A percentile compares a stretch with the other conserved stretches of the same genome.
Evolutionary conservation across 2,113 vertebrate species (phyloP).

Genomic region (mouse (Mus musculus)): DNA sequence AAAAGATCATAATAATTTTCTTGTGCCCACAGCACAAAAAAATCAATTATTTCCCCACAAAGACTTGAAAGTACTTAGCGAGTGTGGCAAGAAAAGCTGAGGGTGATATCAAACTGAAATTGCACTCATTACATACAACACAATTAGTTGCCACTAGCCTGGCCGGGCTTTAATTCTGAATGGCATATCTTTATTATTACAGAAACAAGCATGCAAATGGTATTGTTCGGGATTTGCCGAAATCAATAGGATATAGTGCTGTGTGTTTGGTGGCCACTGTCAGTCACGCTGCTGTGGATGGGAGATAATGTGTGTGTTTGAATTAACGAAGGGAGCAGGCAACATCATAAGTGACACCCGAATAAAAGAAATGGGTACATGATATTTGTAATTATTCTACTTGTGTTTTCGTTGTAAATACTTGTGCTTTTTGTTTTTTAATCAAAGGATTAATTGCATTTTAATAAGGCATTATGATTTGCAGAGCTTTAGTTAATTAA

Average conservation of each 20-base stretch:
- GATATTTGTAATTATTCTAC: slow-evolving; percentile 99
- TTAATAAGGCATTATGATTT: slow-evolving; percentile 99
- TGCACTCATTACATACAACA: slow-evolving; percentile 99
- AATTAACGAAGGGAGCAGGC: slow-evolving; percentile 99
- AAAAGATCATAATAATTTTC: slow-evolving; percentile 99
- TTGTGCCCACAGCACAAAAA: slow-evolving; percentile 99
- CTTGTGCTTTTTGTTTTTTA: slow-evolving; percentile 99
- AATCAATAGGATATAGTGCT: slow-evolving; percentile 99
- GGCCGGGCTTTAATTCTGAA: slow-evolving; percentile 99
- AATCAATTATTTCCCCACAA: slow-evolving; percentile 99
- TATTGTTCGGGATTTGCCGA: slow-evolving; percentile 99
- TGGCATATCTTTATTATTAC: slow-evolving; percentile 99
- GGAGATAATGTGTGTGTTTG: slow-evolving; percentile 99
- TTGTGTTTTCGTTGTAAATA: slow-evolving; percentile 99
- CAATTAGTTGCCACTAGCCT: slow-evolving; percentile 99
- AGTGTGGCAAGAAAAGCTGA: slow-evolving; percentile 99
- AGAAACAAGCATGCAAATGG: slow-evolving; percentile 99
- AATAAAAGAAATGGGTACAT: slow-evolving; percentile 99
- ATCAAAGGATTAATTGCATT: slow-evolving; percentile 99
- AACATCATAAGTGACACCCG: slow-evolving; percentile 99
- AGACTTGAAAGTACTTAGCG: slow-evolving; percentile 99
- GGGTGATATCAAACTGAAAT: slow-evolving; percentile 99
- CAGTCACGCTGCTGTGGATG: slow-evolving; percentile 99
- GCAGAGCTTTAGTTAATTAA: slow-evolving; percentile 94
- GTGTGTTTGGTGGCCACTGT: slow-evolving; percentile 99